Evolutionary conservation across 2,797 vertebrate species (phyloP), one percentile per base, ranked within the genome.

Genomic region (Picus viridis): DNA sequence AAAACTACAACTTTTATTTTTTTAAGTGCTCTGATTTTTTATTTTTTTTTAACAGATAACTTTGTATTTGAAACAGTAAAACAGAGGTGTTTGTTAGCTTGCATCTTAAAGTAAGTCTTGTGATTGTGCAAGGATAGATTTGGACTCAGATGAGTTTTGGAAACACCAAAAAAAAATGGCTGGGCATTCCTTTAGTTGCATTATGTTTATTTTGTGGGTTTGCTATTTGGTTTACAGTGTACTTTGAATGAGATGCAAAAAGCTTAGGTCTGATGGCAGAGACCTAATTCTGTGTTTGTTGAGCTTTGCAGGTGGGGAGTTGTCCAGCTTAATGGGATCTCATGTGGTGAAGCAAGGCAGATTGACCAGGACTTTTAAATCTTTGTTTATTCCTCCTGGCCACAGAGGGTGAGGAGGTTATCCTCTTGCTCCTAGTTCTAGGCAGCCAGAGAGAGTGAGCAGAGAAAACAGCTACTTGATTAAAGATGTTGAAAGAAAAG

Each of bases 31-130:
- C 12, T 77, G 54, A 36, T 93, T 93, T 96, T 82, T 85, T 74
- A n/a, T 61, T 86, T 49, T 83, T 70, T 83, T 43, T 96, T 83
- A 82, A 90, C 27, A 65, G 80, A 88, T 91, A 88, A 93, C 85
- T 95, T 94, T 91, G 71, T 93, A 84, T 95, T 86, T 90, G 54
- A 94, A 96, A 91, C 32, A 77, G 53, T 51, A 88, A 94, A 85
- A 94, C 72, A 65, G 83, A 95, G 70, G 81, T 91, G 26, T 97
- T 97, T 96, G 34, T 96, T 90, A 78, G 51, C 80, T 96, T 89
- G 12, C 84, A 92, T 93, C 96, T 95, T 51, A 89, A 93, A 95
- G 67, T 82, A 78, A 95, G 62, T 79, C 59, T 91, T 94, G 92
- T 92, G 74, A 86, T 90, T 80, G 65, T 93, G 95, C 89, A 86